phyloP scores from a whole-genome alignment of 2,888 invertebrate species.

The Melikaiella ostensackeni region DNA sequence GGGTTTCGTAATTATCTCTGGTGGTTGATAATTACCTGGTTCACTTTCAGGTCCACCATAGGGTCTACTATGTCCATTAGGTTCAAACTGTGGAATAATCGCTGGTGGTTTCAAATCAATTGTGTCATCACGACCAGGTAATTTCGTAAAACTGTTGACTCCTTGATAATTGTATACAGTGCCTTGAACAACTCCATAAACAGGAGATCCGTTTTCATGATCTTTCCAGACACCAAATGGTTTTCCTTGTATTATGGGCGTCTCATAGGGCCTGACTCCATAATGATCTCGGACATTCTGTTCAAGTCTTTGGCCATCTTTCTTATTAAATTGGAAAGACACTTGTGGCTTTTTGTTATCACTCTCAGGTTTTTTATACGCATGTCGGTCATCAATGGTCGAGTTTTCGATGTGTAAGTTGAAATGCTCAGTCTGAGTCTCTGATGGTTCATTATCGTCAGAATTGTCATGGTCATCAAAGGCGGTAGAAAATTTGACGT shows the following conservation, averaged over 20 bases:
- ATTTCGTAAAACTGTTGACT: conserved; percentile 48
- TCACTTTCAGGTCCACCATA: conserved; percentile 57
- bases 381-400: background rate
- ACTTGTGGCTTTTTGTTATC: conserved; percentile 41
- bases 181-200: conserved; percentile 53
- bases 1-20: conserved; percentile 58
- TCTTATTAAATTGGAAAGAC: conserved; percentile 51
- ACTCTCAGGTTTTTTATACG: conserved; percentile 20
- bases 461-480: conserved; percentile 43
- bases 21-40: conserved; percentile 52
- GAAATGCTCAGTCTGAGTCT: conserved; percentile 43
- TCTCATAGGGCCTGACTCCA: conserved; percentile 57
- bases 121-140: conserved; percentile 56
- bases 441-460: conserved; percentile 42
- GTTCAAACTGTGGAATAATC: conserved; percentile 57
- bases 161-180: conserved; percentile 60
- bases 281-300: conserved; percentile 54
- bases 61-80: conserved; percentile 65
- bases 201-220: conserved; percentile 53
- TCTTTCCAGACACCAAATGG: conserved; percentile 56
- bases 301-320: conserved; percentile 35
- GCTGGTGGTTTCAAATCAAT: conserved; percentile 68
- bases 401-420: conserved; percentile 37
- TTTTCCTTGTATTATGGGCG: conserved; percentile 58
- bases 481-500: conserved; percentile 54